Conservation (phyloP, 2,113 vertebrate species). For the Neogobius melanostomus region DNA sequence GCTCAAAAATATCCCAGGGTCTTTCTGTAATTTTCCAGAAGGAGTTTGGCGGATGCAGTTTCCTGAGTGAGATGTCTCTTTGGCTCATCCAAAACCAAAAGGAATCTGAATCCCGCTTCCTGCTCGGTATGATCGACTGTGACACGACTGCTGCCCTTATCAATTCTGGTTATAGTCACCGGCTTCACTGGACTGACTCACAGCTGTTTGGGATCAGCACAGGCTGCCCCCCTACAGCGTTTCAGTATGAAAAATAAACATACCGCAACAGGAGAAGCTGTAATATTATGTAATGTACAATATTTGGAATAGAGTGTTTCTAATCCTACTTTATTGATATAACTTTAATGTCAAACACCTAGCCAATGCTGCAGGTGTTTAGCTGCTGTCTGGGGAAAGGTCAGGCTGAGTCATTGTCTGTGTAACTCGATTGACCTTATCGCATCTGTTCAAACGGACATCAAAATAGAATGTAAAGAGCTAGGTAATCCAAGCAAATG, state of each 20-base stretch:
- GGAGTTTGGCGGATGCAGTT: slow-evolving; percentile 10
- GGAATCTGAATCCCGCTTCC: slow-evolving; percentile 46
- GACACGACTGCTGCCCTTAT: slow-evolving; percentile 67
- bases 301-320: not conserved
- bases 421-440: slow-evolving; percentile 15
- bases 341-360: not conserved
- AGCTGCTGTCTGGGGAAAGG: slow-evolving; percentile 43
- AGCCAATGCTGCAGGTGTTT: not conserved
- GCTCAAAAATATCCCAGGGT: not conserved
- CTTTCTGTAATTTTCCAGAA: slow-evolving; percentile 28
- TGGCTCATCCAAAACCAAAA: slow-evolving; percentile 43
- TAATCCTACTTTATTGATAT: too few species aligned
- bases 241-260: not conserved
- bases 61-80: slow-evolving; percentile 29
- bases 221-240: not conserved
- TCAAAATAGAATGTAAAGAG: not conserved
- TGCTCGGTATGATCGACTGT: slow-evolving; percentile 55
- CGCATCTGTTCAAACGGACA: slow-evolving; percentile 3
- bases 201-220: slow-evolving; percentile 47
- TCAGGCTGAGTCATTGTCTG: slow-evolving; percentile 43
- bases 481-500: not conserved
- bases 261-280: not conserved
- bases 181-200: slow-evolving; percentile 38
- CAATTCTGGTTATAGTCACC: slow-evolving; percentile 64
- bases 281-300: slow-evolving; percentile 5